Evolutionary conservation across 2,797 vertebrate species (phyloP), one percentile per base, ranked within the genome.

Genomic region (Chloroceryle inda): DNA sequence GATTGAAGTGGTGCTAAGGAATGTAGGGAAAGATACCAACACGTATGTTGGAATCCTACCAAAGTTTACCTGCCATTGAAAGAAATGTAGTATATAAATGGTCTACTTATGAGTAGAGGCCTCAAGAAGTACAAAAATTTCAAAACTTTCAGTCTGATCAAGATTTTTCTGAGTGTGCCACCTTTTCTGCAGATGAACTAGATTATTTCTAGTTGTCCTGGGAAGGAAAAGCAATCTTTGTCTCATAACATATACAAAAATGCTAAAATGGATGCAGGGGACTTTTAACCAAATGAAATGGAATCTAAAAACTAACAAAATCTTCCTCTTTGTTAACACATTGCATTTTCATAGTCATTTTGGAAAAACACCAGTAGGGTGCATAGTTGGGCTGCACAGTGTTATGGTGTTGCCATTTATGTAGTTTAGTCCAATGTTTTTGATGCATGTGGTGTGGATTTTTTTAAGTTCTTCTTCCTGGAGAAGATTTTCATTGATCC

Each of bases 341-440:
- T 7, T 24, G 35, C 33, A 23, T 55, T 73, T 93, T 33, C 35
- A 3, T 5, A 27, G 88, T 90, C 13, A 24, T 82, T 93, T 86
- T 85, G 77, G 71, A 42, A 45, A 73, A 82, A 59, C 73, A 93
- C 95, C 95, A 92, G 96, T 81, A 97, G 96, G 96, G 96, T 90
- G 96, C 96, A 94, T 33, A 88, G 92, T 94, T 82, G 95, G 92
- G 83, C 96, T 88, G 76, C 63, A 55, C 76, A 90, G 38, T 45
- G 74, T 19, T 49, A 1, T 11, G 22, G 42, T 37, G n/a, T 80
- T 94, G 69, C 72, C 73, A 75, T 84, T 94, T 85, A 23, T 68
- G 26, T 33, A 45, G 33, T 31, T 91, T 61, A 77, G 87, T 76
- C 71, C 88, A 59, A 5, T 10, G 11, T 47, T 84, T 78, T 55